Conservation (phyloP, 2,797 vertebrate genomes). For the Sylvia borin region DNA sequence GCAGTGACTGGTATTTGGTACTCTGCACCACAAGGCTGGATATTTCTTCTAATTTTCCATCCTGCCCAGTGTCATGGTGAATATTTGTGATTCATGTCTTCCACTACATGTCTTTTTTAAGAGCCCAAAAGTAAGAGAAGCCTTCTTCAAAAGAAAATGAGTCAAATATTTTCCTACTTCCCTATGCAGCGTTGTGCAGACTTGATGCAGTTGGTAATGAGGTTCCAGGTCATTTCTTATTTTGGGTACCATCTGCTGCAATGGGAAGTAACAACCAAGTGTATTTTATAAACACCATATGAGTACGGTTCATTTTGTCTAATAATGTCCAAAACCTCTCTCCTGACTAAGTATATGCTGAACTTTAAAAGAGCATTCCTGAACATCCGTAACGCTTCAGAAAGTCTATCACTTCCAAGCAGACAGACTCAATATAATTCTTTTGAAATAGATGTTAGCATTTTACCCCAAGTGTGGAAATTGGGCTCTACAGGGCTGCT, state of each 20-base stretch:
- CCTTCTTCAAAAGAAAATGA: background rate
- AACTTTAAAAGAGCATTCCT: slow-evolving; percentile 46
- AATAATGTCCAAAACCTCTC: background rate
- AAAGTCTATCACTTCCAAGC: slow-evolving; percentile 38
- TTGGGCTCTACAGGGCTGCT: background rate
- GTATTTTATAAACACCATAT: slow-evolving; percentile 56
- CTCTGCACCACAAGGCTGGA: background rate
- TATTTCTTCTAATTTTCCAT: background rate
- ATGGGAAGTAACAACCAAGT: slow-evolving; percentile 27
- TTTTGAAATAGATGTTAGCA: background rate
- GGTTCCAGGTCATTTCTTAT: slow-evolving; percentile 58
- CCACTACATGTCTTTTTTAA: background rate
- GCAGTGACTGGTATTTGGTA: background rate
- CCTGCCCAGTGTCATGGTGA: background rate
- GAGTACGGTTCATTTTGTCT: background rate
- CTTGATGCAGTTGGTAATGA: slow-evolving; percentile 26
- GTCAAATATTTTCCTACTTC: background rate
- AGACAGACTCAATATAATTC: background rate
- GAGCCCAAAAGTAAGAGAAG: background rate
- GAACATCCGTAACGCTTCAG: background rate
- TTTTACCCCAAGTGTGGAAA: slow-evolving; percentile 5
- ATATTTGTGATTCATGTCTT: background rate
- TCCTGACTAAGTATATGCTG: background rate
- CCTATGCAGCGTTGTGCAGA: background rate
- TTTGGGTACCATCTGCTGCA: slow-evolving; percentile 61